Conservation (phyloP, 2,113 vertebrate species). For the Ornithorhynchus anatinus region DNA sequence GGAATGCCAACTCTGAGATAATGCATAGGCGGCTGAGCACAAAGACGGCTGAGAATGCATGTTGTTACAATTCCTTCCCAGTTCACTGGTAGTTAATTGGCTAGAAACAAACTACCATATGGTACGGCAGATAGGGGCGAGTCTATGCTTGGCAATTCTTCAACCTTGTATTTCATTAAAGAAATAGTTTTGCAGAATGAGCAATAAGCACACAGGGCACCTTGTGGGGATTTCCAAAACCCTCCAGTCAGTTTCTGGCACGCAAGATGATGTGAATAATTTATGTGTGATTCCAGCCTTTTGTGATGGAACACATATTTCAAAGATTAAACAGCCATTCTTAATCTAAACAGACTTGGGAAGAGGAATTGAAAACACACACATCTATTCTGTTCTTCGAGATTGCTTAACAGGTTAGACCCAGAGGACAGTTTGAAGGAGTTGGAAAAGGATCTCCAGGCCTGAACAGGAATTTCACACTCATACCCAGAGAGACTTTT, state of each 20-base stretch:
- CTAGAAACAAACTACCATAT: conserved; percentile 40
- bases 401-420: conserved; percentile 24
- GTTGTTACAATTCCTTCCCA: conserved; percentile 9
- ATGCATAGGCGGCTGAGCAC: not conserved
- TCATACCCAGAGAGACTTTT: not conserved
- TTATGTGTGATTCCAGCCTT: conserved; percentile 18
- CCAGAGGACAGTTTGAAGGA: not conserved
- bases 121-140: conserved; percentile 31
- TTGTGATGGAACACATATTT: conserved; percentile 48
- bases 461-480: not conserved
- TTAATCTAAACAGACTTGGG: conserved; percentile 46
- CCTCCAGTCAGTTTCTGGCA: conserved; percentile 34
- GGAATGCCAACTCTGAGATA: not conserved
- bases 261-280: conserved; percentile 13
- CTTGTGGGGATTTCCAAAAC: conserved; percentile 56
- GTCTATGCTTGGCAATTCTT: conserved; percentile 51
- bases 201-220: conserved; percentile 18
- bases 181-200: conserved; percentile 50
- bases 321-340: conserved; percentile 49
- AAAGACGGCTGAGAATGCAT: not conserved
- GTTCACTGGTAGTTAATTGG: conserved; percentile 39
- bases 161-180: conserved; percentile 54
- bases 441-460: not conserved
- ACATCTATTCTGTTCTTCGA: not conserved
- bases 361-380: conserved; percentile 36